These are phyloP conservation scores for Progne subis DNA, from an alignment of 2,113 vertebrate genomes.

Conservation along the genomic window DNA sequence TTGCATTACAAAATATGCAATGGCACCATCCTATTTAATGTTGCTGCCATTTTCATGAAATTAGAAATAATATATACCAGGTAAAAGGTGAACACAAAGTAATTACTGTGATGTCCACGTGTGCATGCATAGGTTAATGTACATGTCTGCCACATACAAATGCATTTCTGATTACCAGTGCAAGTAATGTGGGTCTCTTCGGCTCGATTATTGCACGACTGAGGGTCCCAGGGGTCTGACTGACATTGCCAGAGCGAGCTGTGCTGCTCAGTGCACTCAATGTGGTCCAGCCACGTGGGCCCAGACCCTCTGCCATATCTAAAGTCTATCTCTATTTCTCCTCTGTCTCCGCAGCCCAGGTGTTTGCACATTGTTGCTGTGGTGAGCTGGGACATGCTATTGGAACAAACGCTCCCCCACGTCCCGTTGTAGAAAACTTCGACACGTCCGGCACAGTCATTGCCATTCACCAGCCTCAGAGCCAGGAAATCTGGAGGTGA, in stretches of 20 bases:
- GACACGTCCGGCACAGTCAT: constrained; percentile 10
- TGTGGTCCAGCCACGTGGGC: constrained; percentile 42
- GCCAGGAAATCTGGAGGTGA: constrained; percentile 35
- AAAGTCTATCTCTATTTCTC: not conserved
- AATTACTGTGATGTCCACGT: not conserved
- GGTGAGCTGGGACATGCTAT: constrained; percentile 3
- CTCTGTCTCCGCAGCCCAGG: not conserved
- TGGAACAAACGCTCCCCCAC: constrained; percentile 56
- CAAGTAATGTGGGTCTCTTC: constrained; percentile 62
- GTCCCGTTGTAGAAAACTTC: constrained; percentile 61
- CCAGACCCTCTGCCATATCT: constrained; percentile 12
- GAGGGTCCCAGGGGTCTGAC: constrained; percentile 51
- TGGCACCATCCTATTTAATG: not conserved
- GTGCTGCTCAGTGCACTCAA: constrained; percentile 25
- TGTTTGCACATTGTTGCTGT: constrained; percentile 41
- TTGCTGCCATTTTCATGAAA: not conserved
- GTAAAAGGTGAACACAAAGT: not conserved
- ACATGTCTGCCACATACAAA: not conserved
- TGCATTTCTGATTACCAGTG: constrained; percentile 30
- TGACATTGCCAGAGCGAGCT: constrained; percentile 49
- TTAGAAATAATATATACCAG: not conserved
- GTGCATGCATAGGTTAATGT: not conserved
- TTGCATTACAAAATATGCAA: not conserved
- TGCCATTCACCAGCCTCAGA: constrained; percentile 32
- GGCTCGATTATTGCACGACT: constrained; percentile 28